A percentile compares a stretch with the other conserved stretches of the same genome.
Conservation (phyloP, 2,113 vertebrate genomes). For the Calidris pygmaea region DNA sequence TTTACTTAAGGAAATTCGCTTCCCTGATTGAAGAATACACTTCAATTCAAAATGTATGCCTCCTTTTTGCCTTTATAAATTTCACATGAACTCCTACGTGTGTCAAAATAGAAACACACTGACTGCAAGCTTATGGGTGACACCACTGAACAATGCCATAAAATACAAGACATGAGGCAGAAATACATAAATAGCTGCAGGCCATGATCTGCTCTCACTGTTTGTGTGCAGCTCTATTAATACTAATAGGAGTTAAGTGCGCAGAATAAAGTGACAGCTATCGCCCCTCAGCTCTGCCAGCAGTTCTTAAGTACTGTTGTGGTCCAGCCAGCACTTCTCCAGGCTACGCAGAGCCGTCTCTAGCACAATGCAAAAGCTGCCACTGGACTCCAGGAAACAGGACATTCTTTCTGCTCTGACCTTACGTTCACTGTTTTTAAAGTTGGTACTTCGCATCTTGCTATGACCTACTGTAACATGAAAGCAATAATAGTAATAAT, state of each 20-base stretch:
- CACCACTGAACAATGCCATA: constrained; percentile 4
- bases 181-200: constrained; percentile 46
- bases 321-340: not conserved
- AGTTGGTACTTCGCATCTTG: not conserved
- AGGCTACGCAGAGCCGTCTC: not conserved
- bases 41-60: not conserved
- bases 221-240: constrained; percentile 42
- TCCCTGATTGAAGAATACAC: not conserved
- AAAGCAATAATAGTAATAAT: not conserved
- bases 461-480: not conserved
- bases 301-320: not conserved
- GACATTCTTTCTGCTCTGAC: not conserved
- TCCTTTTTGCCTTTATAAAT: not conserved
- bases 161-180: constrained; percentile 20
- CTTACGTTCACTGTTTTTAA: not conserved
- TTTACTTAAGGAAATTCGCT: constrained; percentile 3
- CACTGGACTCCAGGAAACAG: not conserved
- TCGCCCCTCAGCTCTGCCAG: constrained; percentile 11
- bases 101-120: not conserved
- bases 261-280: constrained; percentile 59
- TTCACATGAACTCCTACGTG: not conserved
- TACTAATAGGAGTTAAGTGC: constrained; percentile 63
- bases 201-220: constrained; percentile 50
- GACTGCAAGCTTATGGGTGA: constrained; percentile 15
- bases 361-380: not conserved